Evolutionary conservation across 1,140 invertebrate species (phyloP).

Genomic region (Homalodisca vitripennis): DNA sequence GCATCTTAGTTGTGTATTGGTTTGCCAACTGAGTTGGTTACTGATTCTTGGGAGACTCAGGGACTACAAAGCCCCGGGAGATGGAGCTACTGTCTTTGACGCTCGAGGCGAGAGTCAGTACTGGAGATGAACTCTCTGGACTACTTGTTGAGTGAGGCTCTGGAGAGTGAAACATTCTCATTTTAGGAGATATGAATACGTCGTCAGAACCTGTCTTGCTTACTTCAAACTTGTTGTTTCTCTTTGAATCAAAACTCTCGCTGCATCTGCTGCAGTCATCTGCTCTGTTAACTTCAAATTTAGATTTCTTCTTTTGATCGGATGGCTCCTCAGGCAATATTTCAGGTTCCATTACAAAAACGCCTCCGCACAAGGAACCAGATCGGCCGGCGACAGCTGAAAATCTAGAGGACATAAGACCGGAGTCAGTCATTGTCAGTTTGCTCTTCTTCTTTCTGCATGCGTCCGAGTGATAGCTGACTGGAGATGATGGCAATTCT

Average conservation of each 20-base stretch:
- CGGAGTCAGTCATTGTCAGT: too few relatives aligned
- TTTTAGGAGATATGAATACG: constrained; percentile 33
- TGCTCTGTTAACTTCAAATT: neutral
- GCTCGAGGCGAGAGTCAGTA: constrained; percentile 49
- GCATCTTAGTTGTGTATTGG: too few relatives aligned
- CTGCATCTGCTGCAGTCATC: neutral
- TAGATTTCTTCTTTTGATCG: neutral
- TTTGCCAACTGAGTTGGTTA: neutral
- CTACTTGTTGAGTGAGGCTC: constrained; percentile 32
- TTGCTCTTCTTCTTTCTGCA: neutral
- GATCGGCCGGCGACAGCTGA: neutral
- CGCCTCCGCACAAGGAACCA: neutral
- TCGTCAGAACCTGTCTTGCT: constrained; percentile 33
- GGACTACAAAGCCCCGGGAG: constrained; percentile 47
- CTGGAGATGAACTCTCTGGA: constrained; percentile 40
- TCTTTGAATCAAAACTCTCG: neutral
- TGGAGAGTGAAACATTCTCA: constrained; percentile 21
- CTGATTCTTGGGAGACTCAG: constrained; percentile 16
- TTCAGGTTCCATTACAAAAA: constrained; percentile 27
- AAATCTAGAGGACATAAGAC: too few relatives aligned
- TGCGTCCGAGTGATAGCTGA: neutral
- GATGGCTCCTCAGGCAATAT: too few relatives aligned
- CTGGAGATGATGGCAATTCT: constrained; percentile 45
- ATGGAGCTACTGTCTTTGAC: constrained; percentile 47
- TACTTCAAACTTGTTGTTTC: neutral